Conservation (phyloP, 2,113 vertebrate species). For the Brienomyrus brachyistius region DNA sequence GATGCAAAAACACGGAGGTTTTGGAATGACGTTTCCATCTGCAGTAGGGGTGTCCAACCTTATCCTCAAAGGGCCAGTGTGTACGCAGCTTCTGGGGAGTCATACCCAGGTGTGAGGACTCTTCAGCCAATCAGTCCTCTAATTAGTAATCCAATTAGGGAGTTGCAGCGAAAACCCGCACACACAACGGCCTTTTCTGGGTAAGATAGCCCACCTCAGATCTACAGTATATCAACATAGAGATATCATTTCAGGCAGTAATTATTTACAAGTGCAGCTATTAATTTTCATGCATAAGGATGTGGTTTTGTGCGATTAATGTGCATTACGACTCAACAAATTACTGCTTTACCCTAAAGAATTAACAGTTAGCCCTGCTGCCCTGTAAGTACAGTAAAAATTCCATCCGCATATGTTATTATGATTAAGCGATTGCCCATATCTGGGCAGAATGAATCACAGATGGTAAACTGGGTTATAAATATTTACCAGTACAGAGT, state of each 20-base stretch:
- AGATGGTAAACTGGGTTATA: background rate
- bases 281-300: background rate
- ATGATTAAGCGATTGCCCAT: background rate
- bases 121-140: background rate
- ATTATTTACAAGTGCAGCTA: background rate
- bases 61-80: background rate
- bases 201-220: background rate
- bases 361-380: background rate
- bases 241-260: background rate
- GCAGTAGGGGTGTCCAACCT: background rate
- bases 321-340: background rate
- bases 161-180: background rate
- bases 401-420: background rate
- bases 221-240: background rate
- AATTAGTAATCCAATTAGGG: background rate
- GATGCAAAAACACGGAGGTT: background rate
- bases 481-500: conserved; percentile 11
- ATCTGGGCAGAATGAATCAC: background rate
- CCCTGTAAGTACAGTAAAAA: background rate
- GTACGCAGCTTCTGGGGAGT: background rate
- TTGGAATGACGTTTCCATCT: background rate
- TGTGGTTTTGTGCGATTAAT: background rate
- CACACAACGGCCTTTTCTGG: background rate
- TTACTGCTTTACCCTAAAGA: background rate
- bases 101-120: background rate